A percentile compares a stretch with the other conserved stretches of the same genome.
These are phyloP conservation scores for Chymomyza costata DNA, from an alignment of 1,140 invertebrate genomes.

Conservation along the genomic window DNA sequence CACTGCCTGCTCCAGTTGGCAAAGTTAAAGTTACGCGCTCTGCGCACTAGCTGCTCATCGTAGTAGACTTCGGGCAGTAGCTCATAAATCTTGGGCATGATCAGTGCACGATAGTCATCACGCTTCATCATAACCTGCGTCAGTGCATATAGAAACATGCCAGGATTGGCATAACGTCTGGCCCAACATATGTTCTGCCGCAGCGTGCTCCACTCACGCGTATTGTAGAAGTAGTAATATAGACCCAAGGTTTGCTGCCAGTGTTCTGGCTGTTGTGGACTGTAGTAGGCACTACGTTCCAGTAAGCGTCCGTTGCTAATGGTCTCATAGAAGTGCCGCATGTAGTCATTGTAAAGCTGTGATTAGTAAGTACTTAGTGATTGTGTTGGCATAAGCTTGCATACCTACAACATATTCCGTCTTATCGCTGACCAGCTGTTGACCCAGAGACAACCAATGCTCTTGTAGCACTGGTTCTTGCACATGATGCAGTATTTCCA, in stretches of 20 bases:
- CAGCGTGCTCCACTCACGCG: conserved; percentile 79
- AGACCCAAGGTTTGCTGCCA: conserved; percentile 78
- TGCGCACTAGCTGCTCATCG: conserved; percentile 78
- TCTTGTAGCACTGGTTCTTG: conserved; percentile 35
- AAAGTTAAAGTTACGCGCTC: conserved; percentile 69
- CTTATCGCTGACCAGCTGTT: conserved; percentile 34
- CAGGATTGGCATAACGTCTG: conserved; percentile 79
- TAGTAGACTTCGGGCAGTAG: conserved; percentile 82
- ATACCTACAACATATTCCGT: conserved; percentile 36
- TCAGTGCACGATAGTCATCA: conserved; percentile 78
- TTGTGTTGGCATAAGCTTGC: background rate
- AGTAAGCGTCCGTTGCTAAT: conserved; percentile 50
- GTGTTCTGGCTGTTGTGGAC: conserved; percentile 78
- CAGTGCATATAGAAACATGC: conserved; percentile 80
- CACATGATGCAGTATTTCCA: conserved; percentile 45
- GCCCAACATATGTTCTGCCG: conserved; percentile 80
- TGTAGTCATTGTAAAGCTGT: conserved; percentile 31
- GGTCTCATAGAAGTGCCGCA: conserved; percentile 17
- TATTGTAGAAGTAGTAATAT: conserved; percentile 81
- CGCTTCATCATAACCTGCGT: conserved; percentile 79
- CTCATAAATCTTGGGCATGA: conserved; percentile 82
- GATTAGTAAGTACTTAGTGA: background rate
- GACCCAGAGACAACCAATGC: conserved; percentile 31
- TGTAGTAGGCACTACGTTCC: conserved; percentile 78
- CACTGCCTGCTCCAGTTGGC: conserved; percentile 23